Evolutionary conservation across 2,113 vertebrate genomes (phyloP).

Genomic region (Erythrolamprus reginae): DNA sequence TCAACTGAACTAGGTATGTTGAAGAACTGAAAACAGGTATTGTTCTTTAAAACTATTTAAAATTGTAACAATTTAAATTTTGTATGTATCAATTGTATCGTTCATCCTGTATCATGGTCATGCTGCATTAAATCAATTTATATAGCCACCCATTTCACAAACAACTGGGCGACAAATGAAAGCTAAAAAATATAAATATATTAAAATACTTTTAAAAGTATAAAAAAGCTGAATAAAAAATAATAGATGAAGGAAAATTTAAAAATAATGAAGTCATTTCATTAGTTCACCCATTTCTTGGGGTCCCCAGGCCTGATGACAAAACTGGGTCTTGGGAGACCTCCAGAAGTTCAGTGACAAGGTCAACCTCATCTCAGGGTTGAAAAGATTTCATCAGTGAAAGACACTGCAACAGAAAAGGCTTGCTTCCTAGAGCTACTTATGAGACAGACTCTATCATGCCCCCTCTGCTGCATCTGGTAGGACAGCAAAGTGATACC

Average conservation of each 20-base stretch:
- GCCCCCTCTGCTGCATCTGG: not conserved
- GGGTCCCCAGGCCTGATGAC: not conserved
- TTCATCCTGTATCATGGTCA: not conserved
- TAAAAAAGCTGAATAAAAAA: not conserved
- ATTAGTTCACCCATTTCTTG: not conserved
- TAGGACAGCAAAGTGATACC: not conserved
- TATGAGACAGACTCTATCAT: not conserved
- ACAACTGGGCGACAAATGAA: not conserved
- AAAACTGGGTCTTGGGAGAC: not conserved
- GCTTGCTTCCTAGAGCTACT: not conserved
- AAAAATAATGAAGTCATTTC: not conserved
- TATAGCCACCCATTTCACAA: not conserved
- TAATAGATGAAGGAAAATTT: not conserved
- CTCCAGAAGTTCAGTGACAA: not conserved
- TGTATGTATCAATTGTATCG: not conserved
- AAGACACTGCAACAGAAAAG: not conserved
- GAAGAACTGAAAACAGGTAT: not conserved
- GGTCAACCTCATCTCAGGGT: not conserved
- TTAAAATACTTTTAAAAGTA: not conserved
- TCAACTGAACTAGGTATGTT: conserved; percentile 69
- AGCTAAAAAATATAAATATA: not conserved
- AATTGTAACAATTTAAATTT: not conserved
- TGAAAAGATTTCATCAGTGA: not conserved
- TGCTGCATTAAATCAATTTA: not conserved
- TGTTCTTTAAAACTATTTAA: not conserved